Base-by-base conservation (phyloP, 2,888 invertebrate genomes). In the Euplagia quadripunctaria region DNA sequence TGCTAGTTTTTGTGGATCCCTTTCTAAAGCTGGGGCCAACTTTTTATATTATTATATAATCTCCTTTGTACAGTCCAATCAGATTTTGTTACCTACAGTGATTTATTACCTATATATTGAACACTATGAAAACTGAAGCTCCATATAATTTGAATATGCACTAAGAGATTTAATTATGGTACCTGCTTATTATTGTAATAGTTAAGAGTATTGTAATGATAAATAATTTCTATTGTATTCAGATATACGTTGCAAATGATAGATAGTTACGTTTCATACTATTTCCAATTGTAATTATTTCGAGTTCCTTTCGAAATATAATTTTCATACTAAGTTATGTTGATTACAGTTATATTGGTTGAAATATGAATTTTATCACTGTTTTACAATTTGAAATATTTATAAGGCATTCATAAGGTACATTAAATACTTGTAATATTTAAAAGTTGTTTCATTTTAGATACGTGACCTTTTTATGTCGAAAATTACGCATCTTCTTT, bases 311-410 rank as follows among this genome's bases (percentile, higher is more conserved):
- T 90, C 89, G 89, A 91, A 93, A 91, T 91, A 91, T 94, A 88
- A 92, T 94, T 95, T 94, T 88, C 88, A 89, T 88, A 89, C 82
- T 89, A 88, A 91, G 90, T 94, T 94, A 85, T 88, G 90, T 95
- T 94, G 85, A 86, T 92, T 91, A 90, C 93, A 93, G 91, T 94
- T 94, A 88, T 93, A 94, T 95, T 93, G 93, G 94, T 95, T 95
- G 72, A 75, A 90, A 89, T 94, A 94, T 95, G 94, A 94, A 96
- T 96, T 96, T 95, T 96, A 96, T 96, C 94, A 96, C 96, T 96
- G 96, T 96, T 96, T 96, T 96, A 95, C 93, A 95, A 94, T 96
- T 96, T 95, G 92, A 96, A 96, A 96, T 96, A 96, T 96, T 96
- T 96, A 96, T 96, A 96, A 94, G 93, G 92, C 94, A 96, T 95